Evolutionary conservation across 2,888 invertebrate genomes (phyloP).

Genomic region (Phania funesta): DNA sequence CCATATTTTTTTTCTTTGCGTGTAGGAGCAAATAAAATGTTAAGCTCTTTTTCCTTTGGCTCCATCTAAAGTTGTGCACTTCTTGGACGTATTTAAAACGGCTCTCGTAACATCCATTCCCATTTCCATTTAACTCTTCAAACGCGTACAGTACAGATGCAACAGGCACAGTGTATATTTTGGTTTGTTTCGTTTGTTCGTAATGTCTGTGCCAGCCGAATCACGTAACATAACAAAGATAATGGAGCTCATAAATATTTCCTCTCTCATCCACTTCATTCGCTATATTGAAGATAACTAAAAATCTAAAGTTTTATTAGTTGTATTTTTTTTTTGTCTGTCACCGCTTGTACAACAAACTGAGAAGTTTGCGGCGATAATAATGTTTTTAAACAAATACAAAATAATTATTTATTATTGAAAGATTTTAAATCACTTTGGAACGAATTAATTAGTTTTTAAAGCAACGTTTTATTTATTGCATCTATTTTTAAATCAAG

Average conservation of each 20-base stretch:
- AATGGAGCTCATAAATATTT: conserved; percentile 58
- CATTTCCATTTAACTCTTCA: conserved; percentile 34
- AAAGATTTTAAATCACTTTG: not conserved
- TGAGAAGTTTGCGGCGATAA: not conserved
- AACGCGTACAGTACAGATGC: not conserved
- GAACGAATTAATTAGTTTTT: conserved; percentile 11
- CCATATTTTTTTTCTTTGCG: too few relatives aligned
- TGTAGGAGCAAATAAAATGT: too few relatives aligned
- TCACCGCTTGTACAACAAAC: not conserved
- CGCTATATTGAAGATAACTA: conserved; percentile 8
- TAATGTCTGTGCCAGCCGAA: conserved; percentile 53
- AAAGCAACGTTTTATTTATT: not conserved
- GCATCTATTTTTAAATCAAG: too few relatives aligned
- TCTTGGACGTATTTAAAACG: not conserved
- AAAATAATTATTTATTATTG: conserved; percentile 13
- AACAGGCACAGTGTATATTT: conserved; percentile 3
- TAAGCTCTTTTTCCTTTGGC: not conserved
- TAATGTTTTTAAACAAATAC: conserved; percentile 13
- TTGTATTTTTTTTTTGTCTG: conserved; percentile 2
- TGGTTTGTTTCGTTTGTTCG: conserved; percentile 59
- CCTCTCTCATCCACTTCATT: conserved; percentile 13
- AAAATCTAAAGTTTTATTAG: not conserved
- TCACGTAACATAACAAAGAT: conserved; percentile 53
- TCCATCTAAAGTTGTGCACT: not conserved
- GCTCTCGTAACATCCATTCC: not conserved